Conservation (phyloP, 2,113 vertebrate species). For the Bos indicus region DNA sequence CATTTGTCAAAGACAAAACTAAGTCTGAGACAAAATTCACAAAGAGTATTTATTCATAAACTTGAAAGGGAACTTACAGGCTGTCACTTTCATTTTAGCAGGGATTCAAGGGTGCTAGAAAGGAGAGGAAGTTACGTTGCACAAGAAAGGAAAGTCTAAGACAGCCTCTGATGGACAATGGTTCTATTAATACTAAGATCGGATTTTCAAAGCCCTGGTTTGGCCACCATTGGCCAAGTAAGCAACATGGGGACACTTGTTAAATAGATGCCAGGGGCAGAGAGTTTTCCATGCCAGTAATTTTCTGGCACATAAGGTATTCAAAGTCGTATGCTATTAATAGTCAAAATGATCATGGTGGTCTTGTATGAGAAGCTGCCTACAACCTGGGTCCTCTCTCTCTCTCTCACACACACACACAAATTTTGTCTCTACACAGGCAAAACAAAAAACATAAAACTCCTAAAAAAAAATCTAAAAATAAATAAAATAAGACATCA, state of each 20-base stretch:
- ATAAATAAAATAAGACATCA: neutral
- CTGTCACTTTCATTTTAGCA: neutral
- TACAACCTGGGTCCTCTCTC: neutral
- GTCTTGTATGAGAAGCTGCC: neutral
- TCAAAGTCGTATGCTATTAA: neutral
- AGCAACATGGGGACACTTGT: neutral
- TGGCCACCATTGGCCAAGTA: neutral
- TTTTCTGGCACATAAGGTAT: neutral
- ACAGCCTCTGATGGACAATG: neutral
- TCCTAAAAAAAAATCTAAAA: neutral
- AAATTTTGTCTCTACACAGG: neutral
- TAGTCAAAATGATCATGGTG: neutral
- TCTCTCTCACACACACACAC: neutral
- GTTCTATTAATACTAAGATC: neutral
- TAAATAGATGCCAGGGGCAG: neutral
- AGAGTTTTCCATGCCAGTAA: neutral
- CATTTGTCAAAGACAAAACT: conserved; percentile 7
- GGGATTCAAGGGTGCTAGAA: neutral
- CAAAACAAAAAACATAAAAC: neutral
- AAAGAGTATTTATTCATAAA: neutral
- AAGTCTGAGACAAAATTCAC: conserved; percentile 14
- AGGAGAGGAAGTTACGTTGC: neutral
- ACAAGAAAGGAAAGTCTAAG: neutral
- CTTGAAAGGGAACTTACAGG: neutral
- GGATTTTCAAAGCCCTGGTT: neutral